These are phyloP conservation scores for Sphinx pinastri DNA, from an alignment of 2,888 invertebrate genomes.

Conservation along the genomic window DNA sequence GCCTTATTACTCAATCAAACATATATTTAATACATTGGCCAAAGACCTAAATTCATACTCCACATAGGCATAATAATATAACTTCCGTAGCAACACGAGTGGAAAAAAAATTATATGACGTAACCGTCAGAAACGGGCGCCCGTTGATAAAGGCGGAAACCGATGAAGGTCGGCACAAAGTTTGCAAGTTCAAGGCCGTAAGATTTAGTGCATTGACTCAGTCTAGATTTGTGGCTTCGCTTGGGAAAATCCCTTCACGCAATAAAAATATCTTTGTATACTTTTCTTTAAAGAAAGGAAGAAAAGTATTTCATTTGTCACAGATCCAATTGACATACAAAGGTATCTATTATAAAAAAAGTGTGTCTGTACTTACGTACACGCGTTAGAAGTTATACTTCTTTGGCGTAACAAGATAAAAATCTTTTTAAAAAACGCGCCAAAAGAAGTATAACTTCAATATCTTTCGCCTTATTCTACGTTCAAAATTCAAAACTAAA, in stretches of 20 bases:
- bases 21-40: not conserved
- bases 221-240: not conserved
- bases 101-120: constrained; percentile 28
- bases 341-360: too few species aligned
- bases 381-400: too few species aligned
- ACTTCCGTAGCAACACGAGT: not conserved
- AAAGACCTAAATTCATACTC: not conserved
- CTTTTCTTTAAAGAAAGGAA: not conserved
- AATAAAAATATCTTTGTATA: not conserved
- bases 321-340: too few species aligned
- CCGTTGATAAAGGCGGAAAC: constrained; percentile 54
- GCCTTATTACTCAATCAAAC: too few species aligned
- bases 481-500: too few species aligned
- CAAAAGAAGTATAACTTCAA: too few species aligned
- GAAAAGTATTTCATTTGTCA: too few species aligned
- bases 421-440: too few species aligned
- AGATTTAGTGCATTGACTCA: not conserved
- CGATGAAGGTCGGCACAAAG: constrained; percentile 42
- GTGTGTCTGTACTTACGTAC: too few species aligned
- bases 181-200: constrained; percentile 16
- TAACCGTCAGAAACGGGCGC: constrained; percentile 32
- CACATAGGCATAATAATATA: not conserved
- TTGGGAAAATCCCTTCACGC: not conserved
- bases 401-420: too few species aligned
- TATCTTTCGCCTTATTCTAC: too few species aligned